Base-by-base conservation (phyloP, 2,888 invertebrate species). In the Plagodis dolabraria region DNA sequence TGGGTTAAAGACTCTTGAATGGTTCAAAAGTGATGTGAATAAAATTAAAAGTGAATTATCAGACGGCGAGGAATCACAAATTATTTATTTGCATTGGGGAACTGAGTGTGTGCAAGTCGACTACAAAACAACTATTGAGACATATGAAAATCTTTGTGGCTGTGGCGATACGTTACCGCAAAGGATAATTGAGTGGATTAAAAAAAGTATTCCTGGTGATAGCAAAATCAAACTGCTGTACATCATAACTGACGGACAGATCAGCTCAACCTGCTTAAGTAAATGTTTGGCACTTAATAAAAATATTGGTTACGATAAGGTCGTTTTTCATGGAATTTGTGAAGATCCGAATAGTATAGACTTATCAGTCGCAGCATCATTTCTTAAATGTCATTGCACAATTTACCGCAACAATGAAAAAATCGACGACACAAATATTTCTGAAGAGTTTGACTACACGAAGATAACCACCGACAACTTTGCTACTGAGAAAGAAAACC, bases 241-340 rank as follows among this genome's bases (percentile, higher is more conserved):
- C 46, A 75, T 79, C 7, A 64, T 79, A 11, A 80, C 80, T 0
- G 76, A 80, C 53, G 79, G 78, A 11, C 8, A 66, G 47, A 75
- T 77, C 11, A 7, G 11, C 9, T 0, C 2, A 0, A 0, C 2
- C 10, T 64, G 65, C 53, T 40, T 44, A 47, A 0, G 53, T 0
- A 11, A 2, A 51, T 78, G 78, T 64, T 65, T 74, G 0, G 0
- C 54, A 34, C 44, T 65, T 7, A 79, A 79, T 34, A 48, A 63
- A 33, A 53, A 76, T 44, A 70, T 77, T 63, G n/a, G 71, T 51
- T 80, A 80, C 22, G 73, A 77, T 64, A 71, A 48, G 0, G 74
- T 78, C 35, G 71, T 76, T 10, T 76, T 76, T 43, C 73, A 76
- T 53, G 76, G 70, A 11, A 67, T 75, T 10, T 65, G 72, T 61